phyloP scores from a whole-genome alignment of 64 coral and sea anemone species.

The Trachythela sp. region DNA sequence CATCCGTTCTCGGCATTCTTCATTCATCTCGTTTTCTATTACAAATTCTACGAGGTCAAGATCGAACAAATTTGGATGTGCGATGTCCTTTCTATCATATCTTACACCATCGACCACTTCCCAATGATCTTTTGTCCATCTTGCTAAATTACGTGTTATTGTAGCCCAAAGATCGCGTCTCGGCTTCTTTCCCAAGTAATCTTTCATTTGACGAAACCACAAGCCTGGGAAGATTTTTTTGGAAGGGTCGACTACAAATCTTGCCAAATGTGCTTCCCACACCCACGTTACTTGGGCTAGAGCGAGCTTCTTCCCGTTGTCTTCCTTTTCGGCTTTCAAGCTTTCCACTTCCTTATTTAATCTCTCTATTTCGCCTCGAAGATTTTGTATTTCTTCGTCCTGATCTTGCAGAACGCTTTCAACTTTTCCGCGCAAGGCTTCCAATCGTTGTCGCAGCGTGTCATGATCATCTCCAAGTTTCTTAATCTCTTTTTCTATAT shows the following conservation, averaged over 20 bases:
- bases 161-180: not conserved
- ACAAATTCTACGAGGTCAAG: not conserved
- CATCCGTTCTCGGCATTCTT: not conserved
- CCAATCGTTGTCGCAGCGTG: no score
- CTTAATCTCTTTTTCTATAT: no score
- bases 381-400: no score
- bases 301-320: not conserved
- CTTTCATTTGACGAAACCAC: not conserved
- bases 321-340: no score
- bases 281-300: not conserved
- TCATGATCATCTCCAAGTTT: no score
- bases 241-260: not conserved
- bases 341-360: not conserved
- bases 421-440: no score
- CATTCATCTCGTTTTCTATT: not conserved
- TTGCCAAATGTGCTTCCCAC: not conserved
- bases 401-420: no score
- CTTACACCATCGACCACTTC: not conserved
- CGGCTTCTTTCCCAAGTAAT: not conserved
- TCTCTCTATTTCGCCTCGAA: no score
- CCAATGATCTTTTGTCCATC: not conserved
- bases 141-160: not conserved
- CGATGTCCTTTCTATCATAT: not conserved
- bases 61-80: not conserved
- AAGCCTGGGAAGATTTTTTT: not conserved